phyloP scores from a whole-genome alignment of 1,140 invertebrate genomes.

The Tyrophagus putrescentiae region DNA sequence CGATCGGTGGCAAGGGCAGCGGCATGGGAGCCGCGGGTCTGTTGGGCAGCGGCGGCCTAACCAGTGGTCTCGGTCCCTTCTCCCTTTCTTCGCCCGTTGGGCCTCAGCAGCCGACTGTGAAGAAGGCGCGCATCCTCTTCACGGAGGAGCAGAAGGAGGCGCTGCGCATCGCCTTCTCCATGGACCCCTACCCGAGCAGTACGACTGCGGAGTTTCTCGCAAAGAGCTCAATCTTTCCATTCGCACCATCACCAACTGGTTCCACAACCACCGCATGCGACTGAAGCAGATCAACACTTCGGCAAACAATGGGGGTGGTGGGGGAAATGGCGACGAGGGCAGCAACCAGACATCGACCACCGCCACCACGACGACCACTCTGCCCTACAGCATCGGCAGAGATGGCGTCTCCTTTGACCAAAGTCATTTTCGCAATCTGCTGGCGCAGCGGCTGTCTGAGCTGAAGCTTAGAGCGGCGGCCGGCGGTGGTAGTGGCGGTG shows the following conservation, averaged over 20 bases:
- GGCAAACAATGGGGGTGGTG: slow-evolving; percentile 32
- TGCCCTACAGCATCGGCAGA: slow-evolving; percentile 17
- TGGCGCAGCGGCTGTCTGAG: slow-evolving; percentile 57
- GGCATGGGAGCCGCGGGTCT: not conserved
- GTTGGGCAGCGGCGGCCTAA: not conserved
- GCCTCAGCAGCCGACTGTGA: slow-evolving; percentile 39
- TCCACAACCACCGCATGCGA: slow-evolving; percentile 97
- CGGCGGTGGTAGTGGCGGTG: slow-evolving; percentile 59
- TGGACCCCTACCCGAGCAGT: slow-evolving; percentile 91
- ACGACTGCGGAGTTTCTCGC: slow-evolving; percentile 88
- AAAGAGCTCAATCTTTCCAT: slow-evolving; percentile 75
- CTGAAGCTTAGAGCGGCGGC: not conserved
- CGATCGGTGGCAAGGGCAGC: not conserved
- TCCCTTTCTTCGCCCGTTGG: not conserved
- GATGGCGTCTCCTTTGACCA: slow-evolving; percentile 52
- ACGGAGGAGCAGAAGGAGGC: slow-evolving; percentile 97
- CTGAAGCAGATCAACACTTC: slow-evolving; percentile 68
- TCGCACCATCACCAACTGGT: slow-evolving; percentile 96
- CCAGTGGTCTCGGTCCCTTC: not conserved
- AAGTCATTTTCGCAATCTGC: slow-evolving; percentile 66
- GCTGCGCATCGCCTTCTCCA: slow-evolving; percentile 70
- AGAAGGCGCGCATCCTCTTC: slow-evolving; percentile 84
- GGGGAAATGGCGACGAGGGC: slow-evolving; percentile 38
- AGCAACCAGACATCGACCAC: slow-evolving; percentile 20
- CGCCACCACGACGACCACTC: not conserved